A percentile compares a stretch with the other conserved stretches of the same genome.
Evolutionary conservation across 2,888 invertebrate genomes (phyloP).

Genomic region (Exephanes ischioxanthus): DNA sequence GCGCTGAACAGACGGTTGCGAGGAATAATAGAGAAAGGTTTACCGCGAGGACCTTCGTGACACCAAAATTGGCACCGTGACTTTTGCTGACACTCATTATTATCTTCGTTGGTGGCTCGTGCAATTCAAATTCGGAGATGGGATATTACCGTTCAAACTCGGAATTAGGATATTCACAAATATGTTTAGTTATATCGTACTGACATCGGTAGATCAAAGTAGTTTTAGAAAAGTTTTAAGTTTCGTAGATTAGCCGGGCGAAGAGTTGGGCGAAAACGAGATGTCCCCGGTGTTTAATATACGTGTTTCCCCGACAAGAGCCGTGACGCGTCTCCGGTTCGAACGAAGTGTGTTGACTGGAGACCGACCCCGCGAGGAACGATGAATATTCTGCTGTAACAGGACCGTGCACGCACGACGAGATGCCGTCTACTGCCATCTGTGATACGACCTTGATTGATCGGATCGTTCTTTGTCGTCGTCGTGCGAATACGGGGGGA

Average conservation of each 20-base stretch:
- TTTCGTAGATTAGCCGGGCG: background rate
- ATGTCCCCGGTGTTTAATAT: conserved; percentile 9
- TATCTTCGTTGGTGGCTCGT: background rate
- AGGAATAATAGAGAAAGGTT: background rate
- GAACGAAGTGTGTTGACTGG: background rate
- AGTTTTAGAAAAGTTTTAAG: background rate
- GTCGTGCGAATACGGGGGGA: background rate
- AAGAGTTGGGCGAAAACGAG: conserved; percentile 14
- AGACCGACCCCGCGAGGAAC: background rate
- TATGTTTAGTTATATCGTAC: background rate
- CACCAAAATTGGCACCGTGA: background rate
- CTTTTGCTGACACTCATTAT: background rate
- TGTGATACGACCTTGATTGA: conserved; percentile 56
- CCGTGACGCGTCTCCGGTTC: background rate
- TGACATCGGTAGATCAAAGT: background rate
- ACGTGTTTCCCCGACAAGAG: background rate
- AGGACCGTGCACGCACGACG: background rate
- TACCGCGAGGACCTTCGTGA: background rate
- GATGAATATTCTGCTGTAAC: background rate
- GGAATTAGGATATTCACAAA: background rate
- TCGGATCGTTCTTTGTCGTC: background rate
- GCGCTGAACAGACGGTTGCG: background rate
- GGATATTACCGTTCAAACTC: background rate
- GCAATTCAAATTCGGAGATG: background rate
- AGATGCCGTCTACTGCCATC: conserved; percentile 60